Conservation (phyloP, 2,113 vertebrate species). For the Cryptomyrus ogoouensis region DNA sequence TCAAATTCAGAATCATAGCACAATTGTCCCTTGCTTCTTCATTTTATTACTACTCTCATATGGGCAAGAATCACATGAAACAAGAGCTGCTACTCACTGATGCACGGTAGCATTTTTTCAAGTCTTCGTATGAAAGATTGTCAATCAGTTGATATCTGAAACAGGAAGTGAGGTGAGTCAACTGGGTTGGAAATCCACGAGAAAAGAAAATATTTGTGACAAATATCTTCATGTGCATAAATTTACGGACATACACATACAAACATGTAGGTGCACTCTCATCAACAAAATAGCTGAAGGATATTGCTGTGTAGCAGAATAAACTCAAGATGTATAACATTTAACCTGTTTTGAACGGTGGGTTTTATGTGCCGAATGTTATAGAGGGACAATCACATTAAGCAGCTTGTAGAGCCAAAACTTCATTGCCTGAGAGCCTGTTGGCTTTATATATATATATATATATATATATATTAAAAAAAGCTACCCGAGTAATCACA, state of each 20-base stretch:
- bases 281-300: background rate
- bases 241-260: background rate
- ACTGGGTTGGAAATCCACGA: background rate
- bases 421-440: background rate
- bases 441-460: too few relatives aligned
- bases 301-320: background rate
- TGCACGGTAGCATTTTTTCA: constrained; percentile 44
- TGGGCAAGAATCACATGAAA: background rate
- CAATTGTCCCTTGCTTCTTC: background rate
- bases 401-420: background rate
- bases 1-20: background rate
- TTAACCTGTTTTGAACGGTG: background rate
- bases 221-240: background rate
- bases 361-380: background rate
- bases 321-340: background rate
- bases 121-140: constrained; percentile 39
- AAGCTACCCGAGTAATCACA: background rate
- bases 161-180: background rate
- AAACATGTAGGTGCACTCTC: background rate
- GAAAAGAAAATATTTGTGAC: background rate
- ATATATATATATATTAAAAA: background rate
- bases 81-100: constrained; percentile 35
- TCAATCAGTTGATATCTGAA: constrained; percentile 39
- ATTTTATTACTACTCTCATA: background rate
- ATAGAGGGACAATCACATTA: background rate